These are phyloP conservation scores for Urocolius indicus DNA, from an alignment of 2,113 vertebrate species.

Conservation along the genomic window DNA sequence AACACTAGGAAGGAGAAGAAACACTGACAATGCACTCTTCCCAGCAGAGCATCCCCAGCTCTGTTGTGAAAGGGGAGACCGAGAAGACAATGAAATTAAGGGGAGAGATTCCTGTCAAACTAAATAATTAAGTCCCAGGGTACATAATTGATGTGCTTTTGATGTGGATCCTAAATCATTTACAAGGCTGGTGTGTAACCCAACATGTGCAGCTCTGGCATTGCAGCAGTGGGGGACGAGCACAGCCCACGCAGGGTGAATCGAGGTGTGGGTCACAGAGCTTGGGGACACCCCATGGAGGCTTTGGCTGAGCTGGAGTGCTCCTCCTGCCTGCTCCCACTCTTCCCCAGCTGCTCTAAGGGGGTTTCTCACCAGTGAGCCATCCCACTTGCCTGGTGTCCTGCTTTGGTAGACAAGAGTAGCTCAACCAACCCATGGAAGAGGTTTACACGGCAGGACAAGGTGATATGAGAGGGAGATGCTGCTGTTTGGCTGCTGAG, in stretches of 20 bases:
- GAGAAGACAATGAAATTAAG: conserved; percentile 64
- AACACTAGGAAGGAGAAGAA: not conserved
- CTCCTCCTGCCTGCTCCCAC: not conserved
- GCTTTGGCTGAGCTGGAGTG: rapidly evolving
- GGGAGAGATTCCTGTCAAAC: conserved; percentile 48
- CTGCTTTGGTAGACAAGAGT: not conserved
- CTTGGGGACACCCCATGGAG: not conserved
- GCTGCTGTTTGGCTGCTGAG: not conserved
- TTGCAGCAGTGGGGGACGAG: not conserved
- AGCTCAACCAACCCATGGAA: not conserved
- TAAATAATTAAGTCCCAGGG: conserved; percentile 64
- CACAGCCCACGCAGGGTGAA: not conserved
- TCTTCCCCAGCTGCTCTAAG: not conserved
- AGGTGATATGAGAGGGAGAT: rapidly evolving
- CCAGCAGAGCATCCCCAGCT: not conserved
- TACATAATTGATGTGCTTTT: conserved; percentile 61
- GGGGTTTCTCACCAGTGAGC: rapidly evolving
- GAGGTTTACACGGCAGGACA: rapidly evolving
- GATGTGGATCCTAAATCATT: conserved; percentile 62
- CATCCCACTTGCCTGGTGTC: not conserved
- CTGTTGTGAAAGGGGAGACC: conserved; percentile 19
- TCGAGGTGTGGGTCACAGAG: not conserved
- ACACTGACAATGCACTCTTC: rapidly evolving
- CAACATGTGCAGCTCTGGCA: not conserved
- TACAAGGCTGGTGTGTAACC: conserved; percentile 23